Evolutionary conservation across 1,140 invertebrate species (phyloP), one percentile per base, ranked within the genome.

Genomic region (Penaeus japonicus): DNA sequence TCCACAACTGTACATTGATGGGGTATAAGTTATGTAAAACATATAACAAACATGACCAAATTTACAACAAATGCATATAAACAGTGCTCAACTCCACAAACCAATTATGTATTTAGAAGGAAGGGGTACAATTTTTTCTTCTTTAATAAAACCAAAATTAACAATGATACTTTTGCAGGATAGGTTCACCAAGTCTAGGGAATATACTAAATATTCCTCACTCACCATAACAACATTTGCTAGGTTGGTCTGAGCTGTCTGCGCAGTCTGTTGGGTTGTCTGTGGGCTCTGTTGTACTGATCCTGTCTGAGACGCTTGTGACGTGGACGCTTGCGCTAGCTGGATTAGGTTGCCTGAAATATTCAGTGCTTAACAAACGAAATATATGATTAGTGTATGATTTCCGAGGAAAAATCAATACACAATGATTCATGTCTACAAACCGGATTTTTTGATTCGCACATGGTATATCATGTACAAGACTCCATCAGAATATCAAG

Each of bases 291-390:
- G 92, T 90, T 70, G 91, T 77, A 20, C 79, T 20, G 91, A 85
- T 2, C 92, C 90, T 35, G 91, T 91, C 83, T 91, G 85, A 91
- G 94, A 92, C 89, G 95, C 91, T 17, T 94, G 94, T 32, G 89
- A 89, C 27, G 81, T 75, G 54, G 89, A 75, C 81, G 91, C 70
- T 24, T 75, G 75, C 30, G 86, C 85, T 27, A 96, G 94, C 92
- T 96, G 95, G 91, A 96, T 94, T 20, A 96, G 91, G 91, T 95
- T 96, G 7, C 95, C 95, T 93, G 96, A 96, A 30, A 96, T 94
- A 91, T 96, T 96, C 80, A 95, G 94, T 55, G 96, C 95, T 95
- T 93, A 93, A 91, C 24, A 89, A 59, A 86, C 90, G 91, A 85
- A 90, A 89, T 84, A 65, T n/a, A 78, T 57, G n/a, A 91, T 85